Conservation (phyloP, 1,140 invertebrate genomes). For the Mycetomoellerius zeteki region DNA sequence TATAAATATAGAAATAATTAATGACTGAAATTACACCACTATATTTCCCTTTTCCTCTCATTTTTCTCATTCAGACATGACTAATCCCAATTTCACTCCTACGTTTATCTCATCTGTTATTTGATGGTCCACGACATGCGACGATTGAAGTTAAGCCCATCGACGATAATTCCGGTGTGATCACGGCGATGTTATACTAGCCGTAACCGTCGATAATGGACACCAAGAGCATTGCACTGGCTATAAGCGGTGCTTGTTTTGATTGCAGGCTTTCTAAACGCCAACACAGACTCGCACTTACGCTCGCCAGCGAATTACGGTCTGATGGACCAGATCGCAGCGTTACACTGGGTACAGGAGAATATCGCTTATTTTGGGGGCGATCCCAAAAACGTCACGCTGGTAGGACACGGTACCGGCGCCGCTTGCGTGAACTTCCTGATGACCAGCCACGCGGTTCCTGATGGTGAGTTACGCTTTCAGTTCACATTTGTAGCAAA, state of each 20-base stretch:
- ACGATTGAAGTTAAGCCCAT: conserved; percentile 49
- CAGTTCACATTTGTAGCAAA: neutral
- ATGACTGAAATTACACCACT: neutral
- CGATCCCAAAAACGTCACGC: conserved; percentile 96
- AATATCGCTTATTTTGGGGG: conserved; percentile 97
- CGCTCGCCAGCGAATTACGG: conserved; percentile 97
- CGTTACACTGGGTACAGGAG: conserved; percentile 97
- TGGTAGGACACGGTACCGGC: conserved; percentile 98
- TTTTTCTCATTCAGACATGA: neutral
- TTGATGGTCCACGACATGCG: conserved; percentile 9
- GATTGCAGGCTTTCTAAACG: conserved; percentile 94
- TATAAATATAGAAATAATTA: neutral
- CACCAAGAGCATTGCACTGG: conserved; percentile 41
- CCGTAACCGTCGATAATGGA: conserved; percentile 33
- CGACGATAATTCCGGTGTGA: conserved; percentile 59
- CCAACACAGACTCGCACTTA: conserved; percentile 93
- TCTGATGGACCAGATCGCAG: conserved; percentile 97
- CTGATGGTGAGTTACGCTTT: conserved; percentile 91
- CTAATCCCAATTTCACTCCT: neutral
- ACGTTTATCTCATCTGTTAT: conserved; percentile 33
- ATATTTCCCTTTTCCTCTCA: neutral
- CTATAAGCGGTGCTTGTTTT: conserved; percentile 72
- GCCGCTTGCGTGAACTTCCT: conserved; percentile 98
- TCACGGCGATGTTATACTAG: conserved; percentile 50
- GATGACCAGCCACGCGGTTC: conserved; percentile 96